Base-by-base conservation (phyloP, 2,797 vertebrate species). In the Neopelma chrysocephalum region DNA sequence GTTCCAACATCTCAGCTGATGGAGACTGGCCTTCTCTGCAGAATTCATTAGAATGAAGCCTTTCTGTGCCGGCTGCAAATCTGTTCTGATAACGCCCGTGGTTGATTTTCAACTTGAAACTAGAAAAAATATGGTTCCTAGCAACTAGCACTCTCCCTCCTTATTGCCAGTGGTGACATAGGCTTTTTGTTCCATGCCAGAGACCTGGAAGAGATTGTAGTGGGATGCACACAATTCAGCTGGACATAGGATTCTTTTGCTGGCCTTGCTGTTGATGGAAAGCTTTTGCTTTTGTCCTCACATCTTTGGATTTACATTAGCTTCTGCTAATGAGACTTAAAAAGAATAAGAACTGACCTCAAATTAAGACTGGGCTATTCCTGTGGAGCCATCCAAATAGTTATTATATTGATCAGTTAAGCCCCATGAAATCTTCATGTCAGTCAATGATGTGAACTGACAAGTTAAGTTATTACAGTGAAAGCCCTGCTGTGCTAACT, bases 361-460 rank as follows among this genome's bases (percentile, higher is more conserved):
- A 94, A 82, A 96, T 96, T 94, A 96, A 95, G 90, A 72, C 69
- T 56, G 32, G 85, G 43, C 53, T 89, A 15, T 78, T 94, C 92
- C 94, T 94, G 94, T 75, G 79, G 83, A 89, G 91, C 89, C 53
- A 86, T 96, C 89, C 83, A 90, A 90, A 69, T 66, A 27, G 36
- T 91, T 90, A 84, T 66, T 83, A 61, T 82, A 94, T 90, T 82
- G 95, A 96, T 97, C 93, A 94, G 71, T 88, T 93, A 96, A 96
- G 78, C 83, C 50, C 60, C 53, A 29, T 71, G 81, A 92, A 95
- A 96, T 96, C 83, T 87, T 93, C 47, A 71, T 78, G 81, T 90
- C 77, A 77, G 58, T 91, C 87, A 83, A 40, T 95, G 94, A 96
- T 94, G 83, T 66, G 85, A 92, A 86, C 84, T 82, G 96, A 95